A percentile compares a stretch with the other conserved stretches of the same genome.
Conservation (phyloP, 1,140 invertebrate genomes). For the Drosophila parvula region DNA sequence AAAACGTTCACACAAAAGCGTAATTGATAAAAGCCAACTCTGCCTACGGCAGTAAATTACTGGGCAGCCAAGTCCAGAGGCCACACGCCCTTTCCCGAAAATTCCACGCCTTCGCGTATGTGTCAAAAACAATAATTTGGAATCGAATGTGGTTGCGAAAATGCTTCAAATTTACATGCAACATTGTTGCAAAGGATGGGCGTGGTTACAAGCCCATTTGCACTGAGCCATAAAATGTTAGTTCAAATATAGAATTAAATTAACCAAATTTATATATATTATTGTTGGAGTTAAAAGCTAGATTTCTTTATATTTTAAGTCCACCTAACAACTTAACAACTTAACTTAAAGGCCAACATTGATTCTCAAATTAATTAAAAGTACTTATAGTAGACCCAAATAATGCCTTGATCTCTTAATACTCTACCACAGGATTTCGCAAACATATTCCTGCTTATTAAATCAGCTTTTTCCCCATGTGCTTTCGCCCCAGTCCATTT, state of each 20-base stretch:
- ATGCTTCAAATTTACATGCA: conserved; percentile 48
- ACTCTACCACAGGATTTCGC: not conserved
- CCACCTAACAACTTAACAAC: no score
- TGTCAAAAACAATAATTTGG: conserved; percentile 58
- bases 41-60: conserved; percentile 43
- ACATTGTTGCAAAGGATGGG: conserved; percentile 10
- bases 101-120: conserved; percentile 21
- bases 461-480: not conserved
- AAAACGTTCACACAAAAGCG: conserved; percentile 48
- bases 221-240: conserved; percentile 8
- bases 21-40: conserved; percentile 58
- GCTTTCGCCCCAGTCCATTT: conserved; percentile 36
- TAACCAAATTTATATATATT: not conserved
- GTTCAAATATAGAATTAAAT: not conserved
- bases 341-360: not conserved
- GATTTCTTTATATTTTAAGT: no score
- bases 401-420: not conserved
- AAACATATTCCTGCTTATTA: not conserved
- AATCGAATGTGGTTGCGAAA: conserved; percentile 53
- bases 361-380: not conserved
- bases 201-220: not conserved
- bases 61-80: conserved; percentile 12
- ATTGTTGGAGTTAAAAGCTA: no score
- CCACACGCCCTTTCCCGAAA: not conserved
- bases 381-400: no score